These are phyloP conservation scores for Geopemphigus sp. DNA, from an alignment of 1,140 invertebrate species.

Conservation along the genomic window DNA sequence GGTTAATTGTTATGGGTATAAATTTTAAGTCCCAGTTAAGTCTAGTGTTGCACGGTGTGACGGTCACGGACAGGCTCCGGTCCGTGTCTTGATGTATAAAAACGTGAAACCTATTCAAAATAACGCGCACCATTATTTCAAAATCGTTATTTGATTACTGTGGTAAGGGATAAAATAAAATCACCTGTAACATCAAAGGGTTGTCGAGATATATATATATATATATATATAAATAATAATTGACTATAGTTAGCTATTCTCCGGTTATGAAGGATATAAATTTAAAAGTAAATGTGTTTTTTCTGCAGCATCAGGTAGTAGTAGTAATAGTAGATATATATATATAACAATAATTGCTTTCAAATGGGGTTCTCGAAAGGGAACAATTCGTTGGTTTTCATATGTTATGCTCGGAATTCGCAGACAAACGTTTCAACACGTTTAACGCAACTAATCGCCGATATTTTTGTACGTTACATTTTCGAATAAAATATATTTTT, in stretches of 20 bases:
- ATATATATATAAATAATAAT: not conserved
- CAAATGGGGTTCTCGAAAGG: not conserved
- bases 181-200: not conserved
- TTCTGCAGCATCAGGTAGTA: not conserved
- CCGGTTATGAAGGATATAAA: not conserved
- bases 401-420: too few species aligned
- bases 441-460: too few species aligned
- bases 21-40: conserved; percentile 29
- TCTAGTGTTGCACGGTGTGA: not conserved
- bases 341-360: not conserved
- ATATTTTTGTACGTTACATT: too few species aligned
- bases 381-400: not conserved
- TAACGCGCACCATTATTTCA: not conserved
- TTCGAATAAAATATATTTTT: too few species aligned
- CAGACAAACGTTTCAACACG: too few species aligned
- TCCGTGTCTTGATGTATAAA: conserved; percentile 26
- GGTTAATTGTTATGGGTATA: not conserved
- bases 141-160: not conserved
- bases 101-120: conserved; percentile 18
- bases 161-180: not conserved
- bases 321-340: not conserved
- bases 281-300: not conserved
- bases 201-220: not conserved
- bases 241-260: not conserved
- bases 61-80: conserved; percentile 11